Conservation (phyloP, 2,888 invertebrate species). For the Protodeltote pygarga region DNA sequence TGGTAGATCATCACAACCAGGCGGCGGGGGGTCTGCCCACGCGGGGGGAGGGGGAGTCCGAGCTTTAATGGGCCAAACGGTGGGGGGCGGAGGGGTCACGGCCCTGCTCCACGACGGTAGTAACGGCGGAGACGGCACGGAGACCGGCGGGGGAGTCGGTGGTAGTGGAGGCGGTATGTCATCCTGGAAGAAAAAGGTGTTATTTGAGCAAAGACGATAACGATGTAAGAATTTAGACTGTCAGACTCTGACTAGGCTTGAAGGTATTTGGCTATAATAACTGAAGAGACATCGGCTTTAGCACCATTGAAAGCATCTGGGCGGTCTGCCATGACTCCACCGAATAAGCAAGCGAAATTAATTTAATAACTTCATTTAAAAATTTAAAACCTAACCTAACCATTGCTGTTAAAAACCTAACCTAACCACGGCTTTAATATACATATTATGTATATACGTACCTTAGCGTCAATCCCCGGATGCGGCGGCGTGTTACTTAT, state of each 20-base stretch:
- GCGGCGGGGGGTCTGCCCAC: slow-evolving; percentile 70
- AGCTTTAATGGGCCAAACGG: slow-evolving; percentile 56
- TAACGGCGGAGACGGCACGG: slow-evolving; percentile 23
- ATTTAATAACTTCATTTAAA: no score
- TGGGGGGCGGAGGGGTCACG: slow-evolving; percentile 40
- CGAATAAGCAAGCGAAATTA: no score
- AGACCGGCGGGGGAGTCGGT: not conserved
- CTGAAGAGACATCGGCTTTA: no score
- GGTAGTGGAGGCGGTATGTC: slow-evolving; percentile 22
- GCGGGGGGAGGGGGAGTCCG: slow-evolving; percentile 69
- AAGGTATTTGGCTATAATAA: no score
- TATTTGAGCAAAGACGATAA: no score
- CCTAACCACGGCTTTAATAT: no score
- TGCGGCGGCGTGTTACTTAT: slow-evolving; percentile 84
- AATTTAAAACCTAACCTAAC: no score
- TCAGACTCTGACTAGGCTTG: no score
- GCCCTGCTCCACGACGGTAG: slow-evolving; percentile 43
- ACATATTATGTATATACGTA: slow-evolving; percentile 24
- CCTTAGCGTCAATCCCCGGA: slow-evolving; percentile 58
- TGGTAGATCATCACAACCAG: slow-evolving; percentile 67
- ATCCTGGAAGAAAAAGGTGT: slow-evolving; percentile 36
- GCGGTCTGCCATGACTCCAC: no score
- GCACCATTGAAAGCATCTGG: no score
- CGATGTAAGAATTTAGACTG: no score
- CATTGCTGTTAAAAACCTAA: no score